Conservation (phyloP, 2,113 vertebrate genomes). For the Telmatochromis sp. region DNA sequence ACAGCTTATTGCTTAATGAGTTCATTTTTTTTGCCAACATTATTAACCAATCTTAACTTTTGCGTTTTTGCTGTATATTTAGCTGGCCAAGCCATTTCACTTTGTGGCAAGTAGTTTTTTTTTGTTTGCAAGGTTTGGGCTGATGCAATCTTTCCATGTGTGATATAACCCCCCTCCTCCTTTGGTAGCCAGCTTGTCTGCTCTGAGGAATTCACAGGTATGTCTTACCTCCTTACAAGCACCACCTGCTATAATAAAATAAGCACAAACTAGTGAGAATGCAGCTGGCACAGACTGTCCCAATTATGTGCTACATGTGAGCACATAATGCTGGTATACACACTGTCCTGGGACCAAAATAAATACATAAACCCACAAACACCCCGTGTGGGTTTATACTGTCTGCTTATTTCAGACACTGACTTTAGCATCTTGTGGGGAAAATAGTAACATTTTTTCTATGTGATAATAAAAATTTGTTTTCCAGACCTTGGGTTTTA, state of each 20-base stretch:
- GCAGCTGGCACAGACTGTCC: background rate
- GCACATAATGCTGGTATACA: background rate
- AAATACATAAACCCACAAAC: background rate
- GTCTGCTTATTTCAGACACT: background rate
- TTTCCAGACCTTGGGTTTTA: background rate
- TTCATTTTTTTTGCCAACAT: background rate
- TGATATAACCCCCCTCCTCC: background rate
- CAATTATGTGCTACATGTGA: background rate
- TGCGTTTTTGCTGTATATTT: background rate
- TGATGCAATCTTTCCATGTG: background rate
- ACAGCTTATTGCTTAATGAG: background rate
- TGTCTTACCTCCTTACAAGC: background rate
- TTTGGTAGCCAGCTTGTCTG: background rate
- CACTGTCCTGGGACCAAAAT: background rate
- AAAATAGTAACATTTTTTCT: background rate
- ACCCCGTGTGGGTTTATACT: background rate
- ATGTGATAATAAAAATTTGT: background rate
- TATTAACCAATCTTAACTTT: background rate
- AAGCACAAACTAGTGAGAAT: background rate
- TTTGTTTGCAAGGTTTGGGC: background rate
- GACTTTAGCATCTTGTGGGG: background rate
- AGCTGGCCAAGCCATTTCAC: too few species aligned
- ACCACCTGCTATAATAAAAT: background rate
- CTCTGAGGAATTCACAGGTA: background rate
- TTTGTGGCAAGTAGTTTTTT: background rate